Evolutionary conservation across 2,888 invertebrate genomes (phyloP).

Genomic region (Drosophila neutralis): DNA sequence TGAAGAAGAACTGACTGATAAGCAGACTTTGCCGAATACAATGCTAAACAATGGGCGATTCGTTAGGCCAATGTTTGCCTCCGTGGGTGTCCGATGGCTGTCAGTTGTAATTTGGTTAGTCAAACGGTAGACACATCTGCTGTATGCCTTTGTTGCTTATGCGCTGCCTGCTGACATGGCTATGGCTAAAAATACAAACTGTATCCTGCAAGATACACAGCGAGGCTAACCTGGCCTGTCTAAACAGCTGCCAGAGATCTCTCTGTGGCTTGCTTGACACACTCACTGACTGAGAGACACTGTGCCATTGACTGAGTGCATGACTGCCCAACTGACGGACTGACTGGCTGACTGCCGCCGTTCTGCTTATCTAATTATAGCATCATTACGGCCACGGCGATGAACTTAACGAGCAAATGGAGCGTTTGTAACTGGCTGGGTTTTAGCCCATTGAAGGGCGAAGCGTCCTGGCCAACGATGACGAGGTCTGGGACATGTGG

Average conservation of each 20-base stretch:
- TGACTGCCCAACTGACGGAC: conserved; percentile 5
- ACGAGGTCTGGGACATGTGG: conserved; percentile 30
- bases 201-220: conserved; percentile 33
- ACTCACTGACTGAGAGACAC: conserved; percentile 7
- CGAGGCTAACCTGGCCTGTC: conserved; percentile 43
- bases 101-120: conserved; percentile 66
- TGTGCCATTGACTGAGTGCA: conserved; percentile 1
- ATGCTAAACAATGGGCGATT: conserved; percentile 20
- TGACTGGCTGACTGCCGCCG: conserved; percentile 9
- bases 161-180: conserved; percentile 3
- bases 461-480: conserved; percentile 6
- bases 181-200: conserved; percentile 54
- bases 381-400: conserved; percentile 73
- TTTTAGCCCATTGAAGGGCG: conserved; percentile 34
- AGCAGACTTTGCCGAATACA: conserved; percentile 31
- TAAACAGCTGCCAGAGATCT: conserved; percentile 14
- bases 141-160: conserved; percentile 42
- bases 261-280: conserved; percentile 24
- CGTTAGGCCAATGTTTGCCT: conserved; percentile 15
- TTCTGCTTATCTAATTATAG: conserved; percentile 77
- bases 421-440: conserved; percentile 39
- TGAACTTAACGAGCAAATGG: conserved; percentile 64
- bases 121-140: conserved; percentile 68
- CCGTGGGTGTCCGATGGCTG: conserved; percentile 39
- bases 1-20: conserved; percentile 31